A percentile compares a stretch with the other conserved stretches of the same genome.
phyloP scores from a whole-genome alignment of 1,140 invertebrate species.

The Leptinotarsa lineolata region DNA sequence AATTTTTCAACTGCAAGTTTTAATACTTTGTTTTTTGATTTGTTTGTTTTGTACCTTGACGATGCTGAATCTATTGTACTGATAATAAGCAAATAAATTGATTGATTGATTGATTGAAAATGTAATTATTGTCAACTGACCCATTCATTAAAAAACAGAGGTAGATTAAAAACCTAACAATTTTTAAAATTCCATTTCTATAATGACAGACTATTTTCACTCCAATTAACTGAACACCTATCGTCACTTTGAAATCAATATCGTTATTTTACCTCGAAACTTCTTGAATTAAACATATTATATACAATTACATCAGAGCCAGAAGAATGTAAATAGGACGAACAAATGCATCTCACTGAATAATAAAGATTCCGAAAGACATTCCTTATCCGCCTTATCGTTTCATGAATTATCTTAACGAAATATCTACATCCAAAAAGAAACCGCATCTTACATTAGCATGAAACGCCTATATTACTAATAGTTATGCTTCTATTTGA shows the following conservation, averaged over 20 bases:
- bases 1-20: too few species aligned
- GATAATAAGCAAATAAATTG: too few species aligned
- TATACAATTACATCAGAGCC: not conserved
- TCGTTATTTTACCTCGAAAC: not conserved
- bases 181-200: too few species aligned
- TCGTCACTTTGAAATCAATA: not conserved
- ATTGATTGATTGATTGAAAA: too few species aligned
- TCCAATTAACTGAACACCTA: not conserved
- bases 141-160: too few species aligned
- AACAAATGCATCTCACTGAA: constrained; percentile 1
- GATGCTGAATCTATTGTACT: too few species aligned
- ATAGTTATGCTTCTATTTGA: constrained; percentile 23
- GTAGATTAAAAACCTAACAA: too few species aligned
- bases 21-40: too few species aligned
- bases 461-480: constrained; percentile 16
- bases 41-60: too few species aligned
- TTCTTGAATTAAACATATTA: not conserved
- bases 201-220: too few species aligned
- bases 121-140: too few species aligned
- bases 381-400: constrained; percentile 25
- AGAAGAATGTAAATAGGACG: not conserved
- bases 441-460: constrained; percentile 19
- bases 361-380: constrained; percentile 24
- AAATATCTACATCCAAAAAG: constrained; percentile 29
- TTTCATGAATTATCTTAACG: constrained; percentile 25